A percentile compares a stretch with the other conserved stretches of the same genome.
Evolutionary conservation across 2,797 vertebrate genomes (phyloP).

Genomic region (Sebastes kiyomatsui): DNA sequence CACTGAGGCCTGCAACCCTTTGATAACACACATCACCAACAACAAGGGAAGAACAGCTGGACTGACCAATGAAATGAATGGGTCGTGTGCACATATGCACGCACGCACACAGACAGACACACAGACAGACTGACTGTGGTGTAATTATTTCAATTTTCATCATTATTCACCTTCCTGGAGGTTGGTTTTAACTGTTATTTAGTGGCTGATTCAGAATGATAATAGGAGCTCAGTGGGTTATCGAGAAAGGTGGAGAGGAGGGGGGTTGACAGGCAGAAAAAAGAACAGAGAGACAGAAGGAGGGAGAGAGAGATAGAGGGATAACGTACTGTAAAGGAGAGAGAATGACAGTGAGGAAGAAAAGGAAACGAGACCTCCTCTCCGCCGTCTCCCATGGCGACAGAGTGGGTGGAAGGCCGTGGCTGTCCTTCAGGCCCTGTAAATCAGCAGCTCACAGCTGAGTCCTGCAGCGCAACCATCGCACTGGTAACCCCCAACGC

Average conservation of each 20-base stretch:
- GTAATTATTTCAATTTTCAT: conserved; percentile 23
- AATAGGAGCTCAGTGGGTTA: conserved; percentile 3
- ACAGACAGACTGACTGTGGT: background rate
- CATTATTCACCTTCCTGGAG: conserved; percentile 16
- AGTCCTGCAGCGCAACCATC: conserved; percentile 34
- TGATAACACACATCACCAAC: conserved; percentile 56
- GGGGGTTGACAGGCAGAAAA: background rate
- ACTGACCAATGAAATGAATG: conserved; percentile 19
- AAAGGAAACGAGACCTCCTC: conserved; percentile 48
- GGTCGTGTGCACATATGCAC: background rate
- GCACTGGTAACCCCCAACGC: conserved; percentile 29
- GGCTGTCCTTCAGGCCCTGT: conserved; percentile 67
- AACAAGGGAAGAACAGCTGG: conserved; percentile 33
- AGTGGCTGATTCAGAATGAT: conserved; percentile 20
- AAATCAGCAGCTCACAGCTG: conserved; percentile 68
- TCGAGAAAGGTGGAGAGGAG: background rate
- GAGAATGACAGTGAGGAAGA: conserved; percentile 24
- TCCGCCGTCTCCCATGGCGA: conserved; percentile 66
- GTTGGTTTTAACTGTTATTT: conserved; percentile 12
- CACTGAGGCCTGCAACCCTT: conserved; percentile 47
- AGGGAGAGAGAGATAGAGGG: conserved; percentile 6
- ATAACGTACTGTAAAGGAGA: conserved; percentile 2
- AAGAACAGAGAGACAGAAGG: background rate
- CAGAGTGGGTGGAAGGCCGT: conserved; percentile 68
- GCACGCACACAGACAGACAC: background rate